phyloP scores from a whole-genome alignment of 2,888 invertebrate species.

The Ectemnius cavifrons region DNA sequence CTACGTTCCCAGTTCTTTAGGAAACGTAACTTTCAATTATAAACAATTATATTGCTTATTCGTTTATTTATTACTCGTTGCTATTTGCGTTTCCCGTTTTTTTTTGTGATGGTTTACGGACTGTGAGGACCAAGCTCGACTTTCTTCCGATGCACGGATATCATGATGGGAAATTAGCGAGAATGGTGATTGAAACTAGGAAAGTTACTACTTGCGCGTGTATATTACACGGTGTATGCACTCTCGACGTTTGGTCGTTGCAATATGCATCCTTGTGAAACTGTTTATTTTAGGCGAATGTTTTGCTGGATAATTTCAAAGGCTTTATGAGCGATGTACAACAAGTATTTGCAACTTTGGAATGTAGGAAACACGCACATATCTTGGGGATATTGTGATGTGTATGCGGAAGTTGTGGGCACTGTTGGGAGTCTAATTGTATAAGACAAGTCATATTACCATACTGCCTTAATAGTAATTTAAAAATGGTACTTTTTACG shows the following conservation, averaged over 20 bases:
- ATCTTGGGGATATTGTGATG: constrained; percentile 50
- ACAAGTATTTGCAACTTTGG: constrained; percentile 28
- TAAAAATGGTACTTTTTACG: constrained; percentile 64
- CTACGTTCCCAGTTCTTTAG: constrained; percentile 22
- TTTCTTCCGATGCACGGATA: constrained; percentile 27
- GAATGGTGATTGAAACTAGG: not conserved
- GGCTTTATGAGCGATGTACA: constrained; percentile 17
- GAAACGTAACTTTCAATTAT: constrained; percentile 21
- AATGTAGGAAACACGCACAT: constrained; percentile 55
- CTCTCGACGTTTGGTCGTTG: not conserved
- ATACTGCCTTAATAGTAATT: constrained; percentile 76
- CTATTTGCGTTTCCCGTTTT: constrained; percentile 18
- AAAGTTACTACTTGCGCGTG: constrained; percentile 7
- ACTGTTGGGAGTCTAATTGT: constrained; percentile 52
- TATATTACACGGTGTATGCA: not conserved
- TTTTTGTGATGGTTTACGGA: constrained; percentile 23
- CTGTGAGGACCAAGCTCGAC: constrained; percentile 45
- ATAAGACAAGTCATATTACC: constrained; percentile 74
- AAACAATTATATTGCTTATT: constrained; percentile 27
- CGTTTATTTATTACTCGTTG: constrained; percentile 49
- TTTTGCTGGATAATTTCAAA: constrained; percentile 18
- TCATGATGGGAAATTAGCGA: constrained; percentile 10
- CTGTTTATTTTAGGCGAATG: constrained; percentile 13
- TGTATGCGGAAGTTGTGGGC: constrained; percentile 25
- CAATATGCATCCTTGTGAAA: constrained; percentile 13